Evolutionary conservation across 2,797 vertebrate species (phyloP).

Genomic region (Melanotaenia trifasciata): DNA sequence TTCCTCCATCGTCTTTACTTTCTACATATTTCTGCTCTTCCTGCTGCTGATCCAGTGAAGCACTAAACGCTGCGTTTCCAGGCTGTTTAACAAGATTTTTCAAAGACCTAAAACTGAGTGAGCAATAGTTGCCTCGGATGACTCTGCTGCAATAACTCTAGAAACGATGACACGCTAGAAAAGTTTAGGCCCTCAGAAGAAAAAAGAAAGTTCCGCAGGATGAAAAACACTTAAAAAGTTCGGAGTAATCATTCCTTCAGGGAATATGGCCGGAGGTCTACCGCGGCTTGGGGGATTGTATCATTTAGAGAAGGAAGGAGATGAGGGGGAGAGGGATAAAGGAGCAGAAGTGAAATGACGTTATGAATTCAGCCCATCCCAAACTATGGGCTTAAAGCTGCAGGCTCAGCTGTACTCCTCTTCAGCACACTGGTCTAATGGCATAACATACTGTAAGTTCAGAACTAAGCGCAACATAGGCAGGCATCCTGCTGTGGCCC

Average conservation of each 20-base stretch:
- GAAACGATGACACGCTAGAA: conserved; percentile 65
- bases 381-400: conserved; percentile 66
- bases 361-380: conserved; percentile 67
- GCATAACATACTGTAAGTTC: neutral
- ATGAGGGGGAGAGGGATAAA: conserved; percentile 56
- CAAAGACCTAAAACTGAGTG: conserved; percentile 25
- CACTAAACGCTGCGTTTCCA: conserved; percentile 44
- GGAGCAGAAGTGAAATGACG: conserved; percentile 64
- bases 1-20: conserved; percentile 14
- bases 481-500: neutral
- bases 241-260: conserved; percentile 29
- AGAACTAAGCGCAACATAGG: neutral
- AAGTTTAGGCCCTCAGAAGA: conserved; percentile 49
- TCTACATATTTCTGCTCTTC: conserved; percentile 9
- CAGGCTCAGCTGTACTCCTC: conserved; percentile 48
- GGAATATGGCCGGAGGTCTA: conserved; percentile 48
- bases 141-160: conserved; percentile 55
- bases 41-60: neutral
- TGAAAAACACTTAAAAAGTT: conserved; percentile 32
- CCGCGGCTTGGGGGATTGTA: conserved; percentile 22
- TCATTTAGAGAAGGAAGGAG: conserved; percentile 38
- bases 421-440: neutral
- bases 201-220: conserved; percentile 38
- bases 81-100: conserved; percentile 12
- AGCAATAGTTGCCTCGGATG: conserved; percentile 32